Evolutionary conservation across 2,113 vertebrate genomes (phyloP).

Genomic region (Neofelis nebulosa): DNA sequence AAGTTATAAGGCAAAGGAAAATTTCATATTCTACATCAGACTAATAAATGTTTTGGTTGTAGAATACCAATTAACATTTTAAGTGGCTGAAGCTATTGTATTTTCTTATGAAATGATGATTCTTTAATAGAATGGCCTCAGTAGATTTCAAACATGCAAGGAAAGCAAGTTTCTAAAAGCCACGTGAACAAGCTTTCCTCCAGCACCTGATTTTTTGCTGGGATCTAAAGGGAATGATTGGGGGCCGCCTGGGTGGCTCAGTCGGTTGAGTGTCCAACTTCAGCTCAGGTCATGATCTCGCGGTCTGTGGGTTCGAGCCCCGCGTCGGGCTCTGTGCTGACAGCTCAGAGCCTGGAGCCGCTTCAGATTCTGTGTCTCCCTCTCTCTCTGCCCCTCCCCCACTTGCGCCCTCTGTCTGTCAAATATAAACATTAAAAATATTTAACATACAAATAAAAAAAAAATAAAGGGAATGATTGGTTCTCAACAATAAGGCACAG

Average conservation of each 20-base stretch:
- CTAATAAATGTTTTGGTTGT: conserved; percentile 59
- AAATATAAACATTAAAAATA: too few relatives aligned
- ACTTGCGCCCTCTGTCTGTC: too few relatives aligned
- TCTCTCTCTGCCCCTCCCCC: too few relatives aligned
- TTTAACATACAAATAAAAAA: too few relatives aligned
- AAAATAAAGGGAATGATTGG: conserved; percentile 10
- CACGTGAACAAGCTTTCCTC: conserved; percentile 12
- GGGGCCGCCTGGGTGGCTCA: not conserved
- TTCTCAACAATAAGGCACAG: conserved; percentile 25
- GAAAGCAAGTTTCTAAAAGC: conserved; percentile 70
- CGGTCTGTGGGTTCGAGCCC: too few relatives aligned
- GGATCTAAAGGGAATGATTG: conserved; percentile 11
- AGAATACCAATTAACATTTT: conserved; percentile 64
- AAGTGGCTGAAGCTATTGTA: conserved; percentile 42
- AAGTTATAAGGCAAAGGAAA: not conserved
- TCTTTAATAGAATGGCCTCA: conserved; percentile 59
- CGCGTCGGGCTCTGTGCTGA: too few relatives aligned
- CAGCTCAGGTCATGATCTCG: too few relatives aligned
- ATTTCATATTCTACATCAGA: conserved; percentile 33
- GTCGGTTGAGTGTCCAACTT: too few relatives aligned
- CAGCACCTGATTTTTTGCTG: conserved; percentile 2
- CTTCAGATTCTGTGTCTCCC: too few relatives aligned
- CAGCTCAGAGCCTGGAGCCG: too few relatives aligned
- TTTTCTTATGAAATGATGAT: conserved; percentile 65
- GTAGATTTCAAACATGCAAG: conserved; percentile 54